These are phyloP conservation scores for Petroica traversi DNA, from an alignment of 2,113 vertebrate species.

Conservation along the genomic window DNA sequence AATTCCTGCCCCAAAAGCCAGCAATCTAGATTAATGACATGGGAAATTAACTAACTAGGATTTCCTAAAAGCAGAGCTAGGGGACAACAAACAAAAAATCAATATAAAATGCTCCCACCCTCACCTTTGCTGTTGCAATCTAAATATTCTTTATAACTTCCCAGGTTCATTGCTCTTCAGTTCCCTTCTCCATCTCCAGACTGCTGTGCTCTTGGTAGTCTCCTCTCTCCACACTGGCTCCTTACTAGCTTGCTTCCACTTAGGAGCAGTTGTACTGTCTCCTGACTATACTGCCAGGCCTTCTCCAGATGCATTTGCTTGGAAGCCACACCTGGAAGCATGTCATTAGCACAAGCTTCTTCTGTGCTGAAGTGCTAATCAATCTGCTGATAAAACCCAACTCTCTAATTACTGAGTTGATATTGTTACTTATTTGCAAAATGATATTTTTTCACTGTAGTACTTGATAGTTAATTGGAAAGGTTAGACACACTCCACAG, in stretches of 20 bases:
- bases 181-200: neutral
- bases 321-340: neutral
- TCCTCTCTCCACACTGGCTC: neutral
- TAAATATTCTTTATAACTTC: neutral
- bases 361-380: neutral
- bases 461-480: neutral
- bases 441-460: neutral
- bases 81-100: neutral
- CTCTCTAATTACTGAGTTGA: neutral
- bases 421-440: neutral
- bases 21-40: neutral
- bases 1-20: neutral
- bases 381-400: neutral
- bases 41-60: neutral
- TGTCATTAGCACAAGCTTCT: neutral
- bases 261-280: neutral
- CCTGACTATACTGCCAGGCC: neutral
- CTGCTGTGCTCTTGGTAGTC: accelerated
- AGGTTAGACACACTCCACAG: neutral
- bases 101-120: neutral
- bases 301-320: neutral
- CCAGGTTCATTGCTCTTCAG: neutral
- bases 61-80: neutral
- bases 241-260: neutral
- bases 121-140: neutral